Percentiles rank a stretch among this genome's conserved stretches.
These are phyloP conservation scores for Drosophila recens DNA, from an alignment of 2,888 invertebrate genomes.

Conservation along the genomic window DNA sequence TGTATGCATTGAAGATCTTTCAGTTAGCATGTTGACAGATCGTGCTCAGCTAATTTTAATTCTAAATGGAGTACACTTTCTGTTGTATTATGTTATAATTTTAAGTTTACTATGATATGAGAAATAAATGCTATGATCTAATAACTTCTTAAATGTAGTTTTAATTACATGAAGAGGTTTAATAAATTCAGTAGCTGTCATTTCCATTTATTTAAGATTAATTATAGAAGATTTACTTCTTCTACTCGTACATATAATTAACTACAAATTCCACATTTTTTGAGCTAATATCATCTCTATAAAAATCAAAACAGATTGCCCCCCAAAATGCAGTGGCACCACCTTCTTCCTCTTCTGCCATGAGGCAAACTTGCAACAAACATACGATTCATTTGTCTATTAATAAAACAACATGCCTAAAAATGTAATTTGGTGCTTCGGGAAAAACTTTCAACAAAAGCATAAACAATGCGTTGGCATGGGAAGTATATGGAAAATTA, in stretches of 20 bases:
- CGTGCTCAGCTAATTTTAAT: slow-evolving; percentile 47
- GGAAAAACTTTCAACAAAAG: slow-evolving; percentile 68
- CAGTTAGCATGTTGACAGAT: slow-evolving; percentile 60
- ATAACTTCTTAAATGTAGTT: neutral
- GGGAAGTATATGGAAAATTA: slow-evolving; percentile 32
- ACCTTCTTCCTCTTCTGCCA: slow-evolving; percentile 15
- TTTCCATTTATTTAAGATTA: neutral
- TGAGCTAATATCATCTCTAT: neutral
- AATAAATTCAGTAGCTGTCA: neutral
- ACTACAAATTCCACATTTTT: neutral
- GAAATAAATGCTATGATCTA: slow-evolving; percentile 6
- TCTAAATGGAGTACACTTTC: slow-evolving; percentile 2
- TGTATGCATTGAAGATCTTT: slow-evolving; percentile 51
- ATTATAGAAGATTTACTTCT: neutral
- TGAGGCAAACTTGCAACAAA: slow-evolving; percentile 17
- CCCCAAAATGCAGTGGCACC: slow-evolving; percentile 3
- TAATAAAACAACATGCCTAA: slow-evolving; percentile 58
- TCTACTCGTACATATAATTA: slow-evolving; percentile 7
- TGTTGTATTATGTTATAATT: neutral
- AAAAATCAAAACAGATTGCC: slow-evolving; percentile 33
- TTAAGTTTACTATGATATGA: neutral
- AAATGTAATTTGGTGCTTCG: slow-evolving; percentile 43
- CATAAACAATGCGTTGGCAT: slow-evolving; percentile 73
- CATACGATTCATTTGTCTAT: slow-evolving; percentile 53
- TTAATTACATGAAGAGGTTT: neutral